Conservation (phyloP, 2,888 invertebrate genomes). For the Ramazzottius varieornatus region DNA sequence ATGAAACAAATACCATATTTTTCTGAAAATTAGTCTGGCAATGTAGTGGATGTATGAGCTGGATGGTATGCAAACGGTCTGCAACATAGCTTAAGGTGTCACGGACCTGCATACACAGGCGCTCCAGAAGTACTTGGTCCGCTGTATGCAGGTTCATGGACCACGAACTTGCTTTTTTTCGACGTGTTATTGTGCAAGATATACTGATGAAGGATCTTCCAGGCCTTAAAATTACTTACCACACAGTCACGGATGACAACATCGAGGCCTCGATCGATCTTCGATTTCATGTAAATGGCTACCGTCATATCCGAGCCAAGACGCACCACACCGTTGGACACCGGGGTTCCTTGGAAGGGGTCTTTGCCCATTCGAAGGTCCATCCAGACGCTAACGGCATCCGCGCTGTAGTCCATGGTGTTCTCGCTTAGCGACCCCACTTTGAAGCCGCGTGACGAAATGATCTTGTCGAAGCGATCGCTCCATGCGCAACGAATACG, state of each 20-base stretch:
- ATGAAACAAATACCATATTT: too few species aligned
- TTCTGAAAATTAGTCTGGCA: too few species aligned
- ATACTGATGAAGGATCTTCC: too few species aligned
- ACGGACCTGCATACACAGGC: too few species aligned
- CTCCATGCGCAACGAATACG: background rate
- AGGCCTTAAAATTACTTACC: too few species aligned
- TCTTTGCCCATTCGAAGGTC: constrained; percentile 1
- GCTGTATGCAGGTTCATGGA: too few species aligned
- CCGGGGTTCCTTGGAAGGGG: background rate
- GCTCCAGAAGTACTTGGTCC: too few species aligned
- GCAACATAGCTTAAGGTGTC: too few species aligned
- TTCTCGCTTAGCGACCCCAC: background rate
- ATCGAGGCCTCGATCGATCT: background rate
- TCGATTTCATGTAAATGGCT: background rate
- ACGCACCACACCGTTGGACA: background rate
- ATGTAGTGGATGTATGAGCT: too few species aligned
- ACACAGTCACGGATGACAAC: constrained; percentile 1
- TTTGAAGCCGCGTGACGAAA: background rate
- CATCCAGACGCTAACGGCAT: constrained; percentile 3
- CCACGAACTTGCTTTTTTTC: too few species aligned
- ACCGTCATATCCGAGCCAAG: background rate
- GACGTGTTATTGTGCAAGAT: too few species aligned
- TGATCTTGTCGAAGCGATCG: constrained; percentile 3
- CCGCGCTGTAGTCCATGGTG: constrained; percentile 2
- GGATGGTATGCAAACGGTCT: too few species aligned